phyloP scores from a whole-genome alignment of 2,888 invertebrate species.

The Mythimna albipuncta region DNA sequence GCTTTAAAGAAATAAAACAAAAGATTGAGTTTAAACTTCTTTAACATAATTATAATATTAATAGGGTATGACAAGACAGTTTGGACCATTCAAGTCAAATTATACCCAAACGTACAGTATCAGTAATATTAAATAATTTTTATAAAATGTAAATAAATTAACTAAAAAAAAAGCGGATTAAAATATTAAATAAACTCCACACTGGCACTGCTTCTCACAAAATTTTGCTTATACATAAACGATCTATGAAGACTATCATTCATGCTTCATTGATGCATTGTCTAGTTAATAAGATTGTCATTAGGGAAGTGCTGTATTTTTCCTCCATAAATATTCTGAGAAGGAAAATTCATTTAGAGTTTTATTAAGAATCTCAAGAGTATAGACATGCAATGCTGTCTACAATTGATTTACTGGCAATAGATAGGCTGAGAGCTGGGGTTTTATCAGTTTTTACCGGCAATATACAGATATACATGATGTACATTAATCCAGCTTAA shows the following conservation, averaged over 20 bases:
- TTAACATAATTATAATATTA: too few species aligned
- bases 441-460: neutral
- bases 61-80: too few species aligned
- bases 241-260: neutral
- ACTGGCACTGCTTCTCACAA: neutral
- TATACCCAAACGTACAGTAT: too few species aligned
- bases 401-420: conserved; percentile 20
- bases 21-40: too few species aligned
- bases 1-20: too few species aligned
- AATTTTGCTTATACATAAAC: neutral
- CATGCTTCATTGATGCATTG: neutral
- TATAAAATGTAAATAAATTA: too few species aligned
- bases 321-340: neutral
- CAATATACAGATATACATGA: too few species aligned
- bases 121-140: too few species aligned
- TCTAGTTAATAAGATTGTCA: neutral
- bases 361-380: conserved; percentile 11
- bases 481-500: too few species aligned
- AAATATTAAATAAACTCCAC: neutral
- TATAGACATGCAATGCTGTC: conserved; percentile 14
- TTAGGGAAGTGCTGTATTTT: conserved; percentile 5
- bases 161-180: too few species aligned
- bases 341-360: neutral
- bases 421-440: neutral
- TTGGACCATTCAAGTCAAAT: too few species aligned